These are phyloP conservation scores for Acronicta aceris DNA, from an alignment of 2,888 invertebrate species.

Conservation along the genomic window DNA sequence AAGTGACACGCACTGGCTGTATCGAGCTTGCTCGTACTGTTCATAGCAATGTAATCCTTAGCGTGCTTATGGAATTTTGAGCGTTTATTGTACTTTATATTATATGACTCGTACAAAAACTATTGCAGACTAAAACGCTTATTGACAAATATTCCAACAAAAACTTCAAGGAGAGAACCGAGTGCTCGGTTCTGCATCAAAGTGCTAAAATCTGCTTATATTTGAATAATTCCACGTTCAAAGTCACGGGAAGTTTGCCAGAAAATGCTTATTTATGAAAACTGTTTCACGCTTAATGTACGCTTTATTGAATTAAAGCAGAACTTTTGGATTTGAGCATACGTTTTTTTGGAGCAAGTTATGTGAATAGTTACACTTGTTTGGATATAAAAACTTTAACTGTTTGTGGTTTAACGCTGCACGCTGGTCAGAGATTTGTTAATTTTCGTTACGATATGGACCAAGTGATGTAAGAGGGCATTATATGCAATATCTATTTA, in stretches of 20 bases:
- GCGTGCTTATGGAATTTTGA: too few relatives aligned
- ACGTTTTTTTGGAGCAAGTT: constrained; percentile 20
- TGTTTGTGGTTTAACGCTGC: neutral
- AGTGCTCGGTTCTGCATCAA: constrained; percentile 48
- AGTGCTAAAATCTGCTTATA: constrained; percentile 60
- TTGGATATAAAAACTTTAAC: neutral
- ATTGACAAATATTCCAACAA: constrained; percentile 49
- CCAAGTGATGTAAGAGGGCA: too few relatives aligned
- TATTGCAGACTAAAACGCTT: constrained; percentile 20
- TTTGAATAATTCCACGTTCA: constrained; percentile 59
- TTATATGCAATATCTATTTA: too few relatives aligned
- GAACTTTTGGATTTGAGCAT: constrained; percentile 30
- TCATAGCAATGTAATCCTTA: too few relatives aligned
- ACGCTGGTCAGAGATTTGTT: too few relatives aligned
- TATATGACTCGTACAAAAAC: too few relatives aligned
- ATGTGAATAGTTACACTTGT: neutral
- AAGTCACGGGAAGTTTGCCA: constrained; percentile 54
- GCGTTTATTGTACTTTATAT: too few relatives aligned
- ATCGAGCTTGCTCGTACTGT: too few relatives aligned
- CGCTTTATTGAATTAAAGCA: constrained; percentile 50
- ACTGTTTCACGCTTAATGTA: constrained; percentile 52
- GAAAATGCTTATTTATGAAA: constrained; percentile 62
- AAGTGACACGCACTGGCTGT: too few relatives aligned
- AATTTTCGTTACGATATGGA: too few relatives aligned
- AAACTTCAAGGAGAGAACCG: constrained; percentile 46